Conservation (phyloP, 2,797 vertebrate species). For the Babyrousa celebensis region DNA sequence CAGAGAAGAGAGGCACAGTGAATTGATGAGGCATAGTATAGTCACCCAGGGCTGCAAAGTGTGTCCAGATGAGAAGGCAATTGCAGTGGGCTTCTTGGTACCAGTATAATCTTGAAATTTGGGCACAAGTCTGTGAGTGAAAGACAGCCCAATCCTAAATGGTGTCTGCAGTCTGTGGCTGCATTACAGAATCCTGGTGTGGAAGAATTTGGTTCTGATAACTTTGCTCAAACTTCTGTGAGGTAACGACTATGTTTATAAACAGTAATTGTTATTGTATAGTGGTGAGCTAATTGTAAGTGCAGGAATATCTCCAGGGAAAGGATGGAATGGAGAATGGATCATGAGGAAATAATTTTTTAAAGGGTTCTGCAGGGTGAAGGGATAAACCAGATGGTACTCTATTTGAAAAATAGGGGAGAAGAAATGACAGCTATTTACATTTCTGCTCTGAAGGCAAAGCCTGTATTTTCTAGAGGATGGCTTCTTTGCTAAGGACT, state of each 20-base stretch:
- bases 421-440: slow-evolving; percentile 60
- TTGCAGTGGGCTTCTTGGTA: background rate
- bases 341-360: slow-evolving; percentile 50
- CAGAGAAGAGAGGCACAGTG: background rate
- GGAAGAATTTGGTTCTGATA: slow-evolving; percentile 42
- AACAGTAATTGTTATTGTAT: background rate
- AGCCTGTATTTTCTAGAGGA: slow-evolving; percentile 22
- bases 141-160: slow-evolving; percentile 6
- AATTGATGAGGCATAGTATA: background rate
- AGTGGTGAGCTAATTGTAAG: slow-evolving; percentile 15
- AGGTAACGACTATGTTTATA: slow-evolving; percentile 54
- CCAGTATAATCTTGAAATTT: background rate
- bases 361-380: background rate
- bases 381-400: slow-evolving; percentile 25
- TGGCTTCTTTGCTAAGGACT: slow-evolving; percentile 73
- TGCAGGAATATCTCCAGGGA: slow-evolving; percentile 9
- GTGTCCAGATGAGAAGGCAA: slow-evolving; percentile 48
- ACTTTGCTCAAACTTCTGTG: slow-evolving; percentile 17
- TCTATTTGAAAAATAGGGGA: slow-evolving; percentile 1
- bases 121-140: slow-evolving; percentile 35
- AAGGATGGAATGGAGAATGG: slow-evolving; percentile 33
- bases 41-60: slow-evolving; percentile 11
- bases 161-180: background rate
- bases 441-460: slow-evolving; percentile 62
- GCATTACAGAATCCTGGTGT: background rate